Percentiles rank a stretch among this genome's conserved stretches.
phyloP scores from a whole-genome alignment of 2,888 invertebrate genomes.

The Thumatha senex region DNA sequence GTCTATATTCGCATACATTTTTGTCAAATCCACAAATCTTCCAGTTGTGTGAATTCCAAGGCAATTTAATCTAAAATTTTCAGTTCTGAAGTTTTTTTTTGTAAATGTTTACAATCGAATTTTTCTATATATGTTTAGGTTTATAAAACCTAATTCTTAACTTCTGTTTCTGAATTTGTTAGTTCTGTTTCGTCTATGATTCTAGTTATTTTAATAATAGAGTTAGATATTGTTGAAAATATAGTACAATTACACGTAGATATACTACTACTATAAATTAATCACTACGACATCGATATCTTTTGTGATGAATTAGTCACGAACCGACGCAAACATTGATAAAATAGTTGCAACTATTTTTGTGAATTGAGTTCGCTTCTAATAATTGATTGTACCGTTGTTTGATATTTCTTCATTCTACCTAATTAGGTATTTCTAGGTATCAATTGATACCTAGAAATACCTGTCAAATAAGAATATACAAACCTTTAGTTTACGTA shows the following conservation, averaged over 20 bases:
- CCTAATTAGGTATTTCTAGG: background rate
- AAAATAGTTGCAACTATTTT: constrained; percentile 6
- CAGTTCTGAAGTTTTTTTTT: too few species aligned
- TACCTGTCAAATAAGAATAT: too few species aligned
- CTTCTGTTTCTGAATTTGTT: too few species aligned
- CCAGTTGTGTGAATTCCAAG: background rate
- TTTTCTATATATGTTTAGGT: too few species aligned
- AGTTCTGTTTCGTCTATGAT: background rate
- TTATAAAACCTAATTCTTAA: too few species aligned
- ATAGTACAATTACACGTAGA: background rate
- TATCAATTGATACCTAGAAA: background rate
- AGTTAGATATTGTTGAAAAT: too few species aligned
- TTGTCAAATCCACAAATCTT: background rate
- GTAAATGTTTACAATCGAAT: too few species aligned
- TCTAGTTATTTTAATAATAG: background rate
- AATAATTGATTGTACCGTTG: background rate
- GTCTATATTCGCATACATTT: background rate
- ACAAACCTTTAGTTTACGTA: background rate
- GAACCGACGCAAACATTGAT: constrained; percentile 3
- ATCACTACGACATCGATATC: constrained; percentile 8
- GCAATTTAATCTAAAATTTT: too few species aligned
- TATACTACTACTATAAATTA: constrained; percentile 4
- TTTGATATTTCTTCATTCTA: background rate
- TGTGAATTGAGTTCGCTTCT: background rate
- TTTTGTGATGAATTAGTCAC: constrained; percentile 10